Conservation (phyloP, 2,888 invertebrate genomes). For the Drosophila histrio region DNA sequence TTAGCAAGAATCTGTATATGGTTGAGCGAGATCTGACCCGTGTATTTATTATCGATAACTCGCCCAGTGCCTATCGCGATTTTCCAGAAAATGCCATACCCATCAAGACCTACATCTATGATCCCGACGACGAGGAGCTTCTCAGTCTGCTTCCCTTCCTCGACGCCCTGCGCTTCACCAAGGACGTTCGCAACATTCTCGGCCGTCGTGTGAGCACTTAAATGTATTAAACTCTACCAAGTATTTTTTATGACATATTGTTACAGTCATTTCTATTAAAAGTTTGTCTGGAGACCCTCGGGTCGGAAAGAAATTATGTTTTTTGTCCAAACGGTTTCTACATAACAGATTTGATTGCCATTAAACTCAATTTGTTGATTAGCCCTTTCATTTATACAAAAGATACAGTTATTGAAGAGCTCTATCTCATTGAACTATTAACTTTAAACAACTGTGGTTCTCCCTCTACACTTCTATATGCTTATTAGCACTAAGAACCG, state of each 20-base stretch:
- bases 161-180: constrained; percentile 64
- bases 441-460: no score
- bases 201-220: constrained; percentile 24
- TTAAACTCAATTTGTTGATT: no score
- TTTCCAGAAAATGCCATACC: constrained; percentile 59
- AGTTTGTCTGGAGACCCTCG: neutral
- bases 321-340: no score
- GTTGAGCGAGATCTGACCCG: constrained; percentile 38
- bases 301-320: no score
- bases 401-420: no score
- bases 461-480: no score
- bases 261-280: neutral
- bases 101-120: constrained; percentile 59
- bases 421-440: no score
- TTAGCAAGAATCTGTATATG: constrained; percentile 50
- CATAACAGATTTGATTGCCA: no score
- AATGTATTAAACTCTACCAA: neutral
- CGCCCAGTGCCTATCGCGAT: constrained; percentile 56
- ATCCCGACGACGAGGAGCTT: constrained; percentile 51
- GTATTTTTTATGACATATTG: neutral
- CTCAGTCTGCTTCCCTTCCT: constrained; percentile 63
- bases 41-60: constrained; percentile 60
- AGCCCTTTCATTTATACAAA: no score
- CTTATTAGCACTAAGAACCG: no score
- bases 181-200: constrained; percentile 57